Percentiles rank a stretch among this genome's conserved stretches.
Evolutionary conservation across 2,113 vertebrate species (phyloP).

Genomic region (Salvator merianae): DNA sequence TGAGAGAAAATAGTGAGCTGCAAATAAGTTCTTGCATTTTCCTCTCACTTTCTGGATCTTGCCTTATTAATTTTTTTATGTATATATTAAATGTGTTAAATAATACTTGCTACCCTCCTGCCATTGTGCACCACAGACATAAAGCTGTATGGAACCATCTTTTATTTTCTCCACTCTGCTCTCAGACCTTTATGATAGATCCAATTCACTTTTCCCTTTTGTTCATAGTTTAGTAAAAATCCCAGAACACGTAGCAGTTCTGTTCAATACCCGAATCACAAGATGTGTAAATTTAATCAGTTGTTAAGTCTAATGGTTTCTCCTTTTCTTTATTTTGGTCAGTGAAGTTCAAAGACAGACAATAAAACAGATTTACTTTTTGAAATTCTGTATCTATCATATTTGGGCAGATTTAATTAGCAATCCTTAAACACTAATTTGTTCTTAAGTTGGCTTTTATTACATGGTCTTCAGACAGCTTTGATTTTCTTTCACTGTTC

Average conservation of each 20-base stretch:
- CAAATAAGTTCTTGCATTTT: too few relatives aligned
- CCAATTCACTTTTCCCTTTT: not conserved
- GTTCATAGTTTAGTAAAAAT: not conserved
- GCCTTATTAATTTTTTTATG: too few relatives aligned
- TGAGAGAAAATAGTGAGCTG: too few relatives aligned
- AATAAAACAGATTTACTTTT: not conserved
- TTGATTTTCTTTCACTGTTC: not conserved
- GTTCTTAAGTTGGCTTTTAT: not conserved
- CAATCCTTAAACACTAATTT: not conserved
- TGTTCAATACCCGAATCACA: not conserved
- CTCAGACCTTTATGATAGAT: not conserved
- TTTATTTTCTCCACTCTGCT: not conserved
- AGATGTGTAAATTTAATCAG: not conserved
- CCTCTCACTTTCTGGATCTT: too few relatives aligned
- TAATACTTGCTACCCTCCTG: not conserved
- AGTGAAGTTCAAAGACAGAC: not conserved
- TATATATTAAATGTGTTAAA: not conserved
- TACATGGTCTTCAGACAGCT: not conserved
- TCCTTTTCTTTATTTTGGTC: constrained; percentile 7
- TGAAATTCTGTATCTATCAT: not conserved
- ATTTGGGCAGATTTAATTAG: constrained; percentile 1
- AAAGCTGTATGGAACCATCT: not conserved
- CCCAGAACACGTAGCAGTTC: not conserved
- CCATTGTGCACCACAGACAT: not conserved
- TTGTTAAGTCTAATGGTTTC: constrained; percentile 3